Evolutionary conservation across 2,888 invertebrate genomes (phyloP).

Genomic region (Tachystola acroxantha): DNA sequence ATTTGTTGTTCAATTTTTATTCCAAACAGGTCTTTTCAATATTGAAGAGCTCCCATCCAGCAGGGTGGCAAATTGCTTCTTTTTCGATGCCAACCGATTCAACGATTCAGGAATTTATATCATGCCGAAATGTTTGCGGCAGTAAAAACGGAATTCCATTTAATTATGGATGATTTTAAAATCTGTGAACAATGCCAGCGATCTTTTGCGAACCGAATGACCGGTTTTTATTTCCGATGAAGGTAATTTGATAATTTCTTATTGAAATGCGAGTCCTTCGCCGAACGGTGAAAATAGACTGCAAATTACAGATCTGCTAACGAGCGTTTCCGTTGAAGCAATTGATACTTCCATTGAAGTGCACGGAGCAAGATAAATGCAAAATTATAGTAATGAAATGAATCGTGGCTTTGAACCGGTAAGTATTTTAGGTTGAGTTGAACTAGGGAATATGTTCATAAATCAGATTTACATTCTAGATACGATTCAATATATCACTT

Average conservation of each 20-base stretch:
- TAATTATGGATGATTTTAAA: slow-evolving; percentile 77
- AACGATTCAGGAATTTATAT: slow-evolving; percentile 64
- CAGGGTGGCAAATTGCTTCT: slow-evolving; percentile 67
- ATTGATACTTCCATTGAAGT: not conserved
- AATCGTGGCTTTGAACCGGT: not conserved
- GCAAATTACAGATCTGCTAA: slow-evolving; percentile 14
- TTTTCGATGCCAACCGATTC: slow-evolving; percentile 48
- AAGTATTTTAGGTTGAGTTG: not conserved
- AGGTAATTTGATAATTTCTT: slow-evolving; percentile 75
- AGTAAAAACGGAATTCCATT: slow-evolving; percentile 71
- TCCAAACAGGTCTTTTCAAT: slow-evolving; percentile 41
- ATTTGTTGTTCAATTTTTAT: slow-evolving; percentile 39
- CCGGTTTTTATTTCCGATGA: slow-evolving; percentile 53
- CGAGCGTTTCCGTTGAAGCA: slow-evolving; percentile 8
- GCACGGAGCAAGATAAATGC: not conserved
- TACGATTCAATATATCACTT: slow-evolving; percentile 3
- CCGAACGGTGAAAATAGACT: slow-evolving; percentile 27
- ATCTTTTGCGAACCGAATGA: slow-evolving; percentile 54
- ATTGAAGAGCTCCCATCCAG: slow-evolving; percentile 40
- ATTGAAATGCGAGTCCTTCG: slow-evolving; percentile 45
- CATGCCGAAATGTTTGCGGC: slow-evolving; percentile 51
- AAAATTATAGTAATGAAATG: not conserved
- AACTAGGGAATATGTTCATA: slow-evolving; percentile 6
- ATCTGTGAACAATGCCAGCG: slow-evolving; percentile 76
- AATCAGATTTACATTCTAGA: slow-evolving; percentile 3